These are phyloP conservation scores for Enteromius viviparus DNA, from an alignment of 2,797 vertebrate genomes.

Conservation along the genomic window DNA sequence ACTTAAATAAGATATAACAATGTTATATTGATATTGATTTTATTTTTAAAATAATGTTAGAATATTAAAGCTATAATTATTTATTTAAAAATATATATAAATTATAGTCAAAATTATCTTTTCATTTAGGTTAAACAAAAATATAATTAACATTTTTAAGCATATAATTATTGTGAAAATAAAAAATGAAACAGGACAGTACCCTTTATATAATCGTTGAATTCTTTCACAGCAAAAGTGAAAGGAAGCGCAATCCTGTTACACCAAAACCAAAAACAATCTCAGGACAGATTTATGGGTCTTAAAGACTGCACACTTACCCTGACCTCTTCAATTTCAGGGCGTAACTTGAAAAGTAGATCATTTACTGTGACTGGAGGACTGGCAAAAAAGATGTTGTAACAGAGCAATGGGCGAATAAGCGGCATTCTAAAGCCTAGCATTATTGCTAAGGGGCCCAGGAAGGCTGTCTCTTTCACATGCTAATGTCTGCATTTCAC, in stretches of 20 bases:
- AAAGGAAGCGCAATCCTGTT: conserved; percentile 13
- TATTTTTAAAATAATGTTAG: not conserved
- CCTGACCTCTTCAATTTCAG: conserved; percentile 41
- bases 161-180: not conserved
- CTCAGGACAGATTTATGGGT: conserved; percentile 33
- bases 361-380: conserved; percentile 59
- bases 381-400: conserved; percentile 41
- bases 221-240: not conserved
- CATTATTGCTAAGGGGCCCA: conserved; percentile 70
- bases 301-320: conserved; percentile 40
- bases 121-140: not conserved
- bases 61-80: not conserved
- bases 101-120: not conserved
- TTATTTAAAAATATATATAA: too few species aligned
- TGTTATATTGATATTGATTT: not conserved
- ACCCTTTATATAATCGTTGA: not conserved
- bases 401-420: conserved; percentile 49
- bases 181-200: not conserved
- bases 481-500: conserved; percentile 76
- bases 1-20: not conserved
- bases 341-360: conserved; percentile 51
- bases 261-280: conserved; percentile 21
- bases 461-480: conserved; percentile 77
- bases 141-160: not conserved
- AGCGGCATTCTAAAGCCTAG: conserved; percentile 55